A percentile compares a stretch with the other conserved stretches of the same genome.
Evolutionary conservation across 2,113 vertebrate species (phyloP).

Genomic region (Dryoscopus gambensis): DNA sequence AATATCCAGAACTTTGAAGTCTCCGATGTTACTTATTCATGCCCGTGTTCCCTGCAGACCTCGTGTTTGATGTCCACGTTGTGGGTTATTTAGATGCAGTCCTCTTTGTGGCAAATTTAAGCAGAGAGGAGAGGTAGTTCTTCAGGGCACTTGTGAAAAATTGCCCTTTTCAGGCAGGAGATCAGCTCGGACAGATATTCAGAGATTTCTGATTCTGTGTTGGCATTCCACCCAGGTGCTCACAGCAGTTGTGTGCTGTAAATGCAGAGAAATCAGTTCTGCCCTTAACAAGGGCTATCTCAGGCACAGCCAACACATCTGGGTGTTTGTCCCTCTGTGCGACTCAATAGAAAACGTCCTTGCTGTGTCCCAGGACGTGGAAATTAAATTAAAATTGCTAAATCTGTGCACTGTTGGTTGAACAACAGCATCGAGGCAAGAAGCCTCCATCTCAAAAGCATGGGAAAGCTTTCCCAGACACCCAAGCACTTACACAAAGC

Average conservation of each 20-base stretch:
- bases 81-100: background rate
- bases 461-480: fast-evolving
- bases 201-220: background rate
- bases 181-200: background rate
- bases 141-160: background rate
- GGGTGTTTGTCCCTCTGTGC: background rate
- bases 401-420: background rate
- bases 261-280: background rate
- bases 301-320: background rate
- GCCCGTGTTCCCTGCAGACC: background rate
- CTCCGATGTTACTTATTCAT: slow-evolving; percentile 46
- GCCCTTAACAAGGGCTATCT: background rate
- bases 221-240: background rate
- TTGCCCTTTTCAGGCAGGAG: background rate
- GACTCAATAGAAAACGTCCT: background rate
- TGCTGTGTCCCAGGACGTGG: background rate
- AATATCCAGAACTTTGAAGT: slow-evolving; percentile 49
- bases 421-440: background rate
- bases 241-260: background rate
- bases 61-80: slow-evolving; percentile 24
- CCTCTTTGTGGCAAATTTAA: background rate
- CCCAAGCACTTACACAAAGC: background rate
- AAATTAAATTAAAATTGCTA: background rate
- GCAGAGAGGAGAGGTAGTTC: background rate
- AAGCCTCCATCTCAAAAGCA: background rate